These are phyloP conservation scores for Micoletzkya japonica DNA, from an alignment of 2,888 invertebrate species.

Conservation along the genomic window DNA sequence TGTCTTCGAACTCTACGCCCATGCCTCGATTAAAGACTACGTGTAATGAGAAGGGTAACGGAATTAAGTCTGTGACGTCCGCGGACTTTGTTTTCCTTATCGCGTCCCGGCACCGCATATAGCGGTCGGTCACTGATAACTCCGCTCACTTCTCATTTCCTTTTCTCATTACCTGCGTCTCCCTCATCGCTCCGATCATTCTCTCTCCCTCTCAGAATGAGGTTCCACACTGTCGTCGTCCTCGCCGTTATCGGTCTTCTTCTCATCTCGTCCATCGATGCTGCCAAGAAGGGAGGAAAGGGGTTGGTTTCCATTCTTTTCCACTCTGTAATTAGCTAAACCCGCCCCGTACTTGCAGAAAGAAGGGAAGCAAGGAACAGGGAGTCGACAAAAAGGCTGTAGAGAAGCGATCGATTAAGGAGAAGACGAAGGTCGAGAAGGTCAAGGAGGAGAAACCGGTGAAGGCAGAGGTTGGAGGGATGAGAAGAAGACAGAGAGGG, in stretches of 20 bases:
- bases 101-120: no score
- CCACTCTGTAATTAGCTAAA: not conserved
- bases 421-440: slow-evolving; percentile 26
- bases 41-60: no score
- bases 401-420: not conserved
- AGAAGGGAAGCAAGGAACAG: not conserved
- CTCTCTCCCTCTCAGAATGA: slow-evolving; percentile 32
- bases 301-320: slow-evolving; percentile 14
- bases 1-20: no score
- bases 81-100: no score
- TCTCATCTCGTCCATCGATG: slow-evolving; percentile 40
- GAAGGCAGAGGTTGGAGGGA: slow-evolving; percentile 30
- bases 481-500: not conserved
- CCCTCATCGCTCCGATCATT: not conserved
- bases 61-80: no score
- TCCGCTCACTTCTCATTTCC: no score
- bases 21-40: no score
- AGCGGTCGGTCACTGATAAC: no score
- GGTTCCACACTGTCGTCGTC: slow-evolving; percentile 33
- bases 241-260: slow-evolving; percentile 40
- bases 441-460: slow-evolving; percentile 31
- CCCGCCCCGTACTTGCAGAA: slow-evolving; percentile 5
- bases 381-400: not conserved
- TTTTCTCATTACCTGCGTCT: not conserved
- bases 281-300: slow-evolving; percentile 41